These are phyloP conservation scores for Epinotia bilunana DNA, from an alignment of 2,888 invertebrate genomes.

Conservation along the genomic window DNA sequence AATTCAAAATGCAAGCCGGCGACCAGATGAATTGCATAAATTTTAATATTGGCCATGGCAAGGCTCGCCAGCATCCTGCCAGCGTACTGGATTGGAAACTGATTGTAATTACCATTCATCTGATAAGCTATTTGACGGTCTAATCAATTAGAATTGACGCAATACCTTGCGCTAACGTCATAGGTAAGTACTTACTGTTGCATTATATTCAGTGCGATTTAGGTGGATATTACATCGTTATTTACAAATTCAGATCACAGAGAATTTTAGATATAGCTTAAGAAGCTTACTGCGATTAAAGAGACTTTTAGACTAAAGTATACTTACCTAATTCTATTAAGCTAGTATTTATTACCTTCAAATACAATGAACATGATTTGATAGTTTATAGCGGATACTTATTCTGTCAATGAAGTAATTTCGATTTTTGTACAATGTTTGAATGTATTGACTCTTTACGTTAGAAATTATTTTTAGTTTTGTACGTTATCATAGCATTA, in stretches of 20 bases:
- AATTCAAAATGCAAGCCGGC: conserved; percentile 61
- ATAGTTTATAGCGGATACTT: too few relatives aligned
- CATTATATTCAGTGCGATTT: conserved; percentile 6
- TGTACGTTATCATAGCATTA: too few relatives aligned
- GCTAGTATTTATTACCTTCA: not conserved
- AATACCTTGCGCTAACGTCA: conserved; percentile 34
- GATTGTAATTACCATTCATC: conserved; percentile 64
- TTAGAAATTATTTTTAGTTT: too few relatives aligned
- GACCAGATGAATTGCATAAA: conserved; percentile 68
- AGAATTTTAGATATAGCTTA: not conserved
- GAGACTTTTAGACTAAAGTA: not conserved
- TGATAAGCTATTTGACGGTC: conserved; percentile 62
- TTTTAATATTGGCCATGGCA: conserved; percentile 65
- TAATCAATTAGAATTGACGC: conserved; percentile 53
- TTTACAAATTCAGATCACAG: not conserved
- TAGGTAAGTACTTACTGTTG: conserved; percentile 30
- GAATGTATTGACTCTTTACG: too few relatives aligned
- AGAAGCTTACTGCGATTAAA: not conserved
- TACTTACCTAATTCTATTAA: not conserved
- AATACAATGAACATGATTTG: too few relatives aligned
- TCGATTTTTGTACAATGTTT: too few relatives aligned
- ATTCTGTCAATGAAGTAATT: too few relatives aligned
- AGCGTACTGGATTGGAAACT: conserved; percentile 51
- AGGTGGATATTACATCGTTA: not conserved
- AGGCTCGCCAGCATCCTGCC: conserved; percentile 44